Evolutionary conservation across 2,888 invertebrate species (phyloP).

Genomic region (Hylaea fasciaria): DNA sequence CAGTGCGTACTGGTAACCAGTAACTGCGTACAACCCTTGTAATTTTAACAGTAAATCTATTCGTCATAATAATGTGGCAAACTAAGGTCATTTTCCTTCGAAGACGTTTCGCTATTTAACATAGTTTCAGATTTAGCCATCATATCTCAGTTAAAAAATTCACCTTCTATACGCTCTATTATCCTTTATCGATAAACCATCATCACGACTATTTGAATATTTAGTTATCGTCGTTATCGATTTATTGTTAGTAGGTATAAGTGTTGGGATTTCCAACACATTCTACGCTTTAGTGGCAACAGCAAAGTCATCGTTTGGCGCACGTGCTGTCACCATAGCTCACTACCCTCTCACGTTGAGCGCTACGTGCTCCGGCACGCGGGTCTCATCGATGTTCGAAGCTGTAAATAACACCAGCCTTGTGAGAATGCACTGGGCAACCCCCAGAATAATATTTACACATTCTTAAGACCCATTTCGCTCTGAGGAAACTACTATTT

Average conservation of each 20-base stretch:
- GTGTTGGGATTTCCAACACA: conserved; percentile 20
- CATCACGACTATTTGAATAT: not conserved
- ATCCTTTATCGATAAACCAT: not conserved
- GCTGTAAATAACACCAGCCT: conserved; percentile 8
- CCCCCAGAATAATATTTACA: conserved; percentile 6
- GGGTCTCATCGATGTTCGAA: not conserved
- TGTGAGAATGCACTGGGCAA: conserved; percentile 13
- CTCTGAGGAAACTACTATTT: conserved; percentile 18
- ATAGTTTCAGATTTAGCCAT: no score
- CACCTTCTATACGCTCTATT: not conserved
- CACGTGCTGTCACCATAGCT: not conserved
- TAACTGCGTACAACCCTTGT: no score
- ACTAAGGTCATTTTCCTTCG: no score
- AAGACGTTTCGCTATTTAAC: no score
- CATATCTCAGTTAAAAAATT: not conserved
- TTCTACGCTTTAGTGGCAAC: conserved; percentile 11
- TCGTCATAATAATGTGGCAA: no score
- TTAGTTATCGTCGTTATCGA: conserved; percentile 16
- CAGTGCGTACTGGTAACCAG: no score
- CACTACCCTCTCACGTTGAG: not conserved
- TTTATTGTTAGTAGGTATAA: conserved; percentile 8
- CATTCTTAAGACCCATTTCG: conserved; percentile 5
- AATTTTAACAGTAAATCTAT: no score
- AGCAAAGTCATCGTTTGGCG: conserved; percentile 12
- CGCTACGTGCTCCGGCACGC: not conserved